These are phyloP conservation scores for Diceros bicornis DNA, from an alignment of 2,797 vertebrate species.

Conservation along the genomic window DNA sequence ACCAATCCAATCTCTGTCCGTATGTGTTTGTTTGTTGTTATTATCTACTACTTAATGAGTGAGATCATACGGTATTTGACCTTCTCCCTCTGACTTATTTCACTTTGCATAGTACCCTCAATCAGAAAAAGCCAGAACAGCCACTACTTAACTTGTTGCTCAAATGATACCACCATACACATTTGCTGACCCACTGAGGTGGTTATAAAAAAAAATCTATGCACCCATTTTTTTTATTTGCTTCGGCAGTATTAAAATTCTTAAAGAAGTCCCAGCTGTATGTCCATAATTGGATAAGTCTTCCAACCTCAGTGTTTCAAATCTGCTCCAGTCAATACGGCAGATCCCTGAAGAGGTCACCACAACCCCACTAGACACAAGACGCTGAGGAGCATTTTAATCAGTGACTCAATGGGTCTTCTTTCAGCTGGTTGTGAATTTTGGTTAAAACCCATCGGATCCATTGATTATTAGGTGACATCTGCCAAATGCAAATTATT, in stretches of 20 bases:
- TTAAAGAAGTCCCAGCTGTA: constrained; percentile 70
- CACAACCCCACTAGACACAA: constrained; percentile 16
- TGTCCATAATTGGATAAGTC: constrained; percentile 81
- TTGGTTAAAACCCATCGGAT: constrained; percentile 65
- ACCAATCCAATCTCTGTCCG: too few species aligned
- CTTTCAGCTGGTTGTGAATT: constrained; percentile 57
- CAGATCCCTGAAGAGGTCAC: neutral
- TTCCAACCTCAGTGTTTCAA: constrained; percentile 60
- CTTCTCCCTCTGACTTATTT: too few species aligned
- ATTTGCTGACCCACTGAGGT: constrained; percentile 16
- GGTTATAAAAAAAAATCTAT: neutral
- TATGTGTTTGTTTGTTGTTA: too few species aligned
- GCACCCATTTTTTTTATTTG: constrained; percentile 75
- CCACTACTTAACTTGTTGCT: neutral
- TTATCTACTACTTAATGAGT: too few species aligned
- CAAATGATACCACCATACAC: neutral
- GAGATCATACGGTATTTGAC: too few species aligned
- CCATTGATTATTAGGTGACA: constrained; percentile 33
- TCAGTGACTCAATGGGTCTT: constrained; percentile 2
- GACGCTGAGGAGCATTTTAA: constrained; percentile 15
- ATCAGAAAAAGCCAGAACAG: neutral
- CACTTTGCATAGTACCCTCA: too few species aligned
- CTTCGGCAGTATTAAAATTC: constrained; percentile 84
- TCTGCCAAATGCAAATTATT: constrained; percentile 18
- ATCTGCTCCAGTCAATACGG: constrained; percentile 7